Evolutionary conservation across 2,888 invertebrate genomes (phyloP).

Genomic region (Cheiracanthium punctorium): DNA sequence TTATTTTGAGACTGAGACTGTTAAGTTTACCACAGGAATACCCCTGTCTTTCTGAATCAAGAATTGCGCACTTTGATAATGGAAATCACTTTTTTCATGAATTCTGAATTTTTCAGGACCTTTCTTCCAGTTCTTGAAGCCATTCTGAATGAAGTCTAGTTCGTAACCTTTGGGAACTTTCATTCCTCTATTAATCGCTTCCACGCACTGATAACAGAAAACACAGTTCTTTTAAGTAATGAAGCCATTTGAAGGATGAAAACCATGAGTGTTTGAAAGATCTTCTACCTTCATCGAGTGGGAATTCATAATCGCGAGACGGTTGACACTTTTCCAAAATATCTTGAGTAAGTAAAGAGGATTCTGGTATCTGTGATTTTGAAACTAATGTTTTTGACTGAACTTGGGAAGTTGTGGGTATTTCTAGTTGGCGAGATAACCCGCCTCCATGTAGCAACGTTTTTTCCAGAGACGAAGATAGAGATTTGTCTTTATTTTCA

Average conservation of each 20-base stretch:
- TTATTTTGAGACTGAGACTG: not conserved
- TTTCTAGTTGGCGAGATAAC: too few relatives aligned
- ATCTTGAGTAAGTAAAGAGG: too few relatives aligned
- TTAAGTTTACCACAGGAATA: constrained; percentile 2
- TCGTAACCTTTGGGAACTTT: constrained; percentile 23
- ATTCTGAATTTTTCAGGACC: constrained; percentile 22
- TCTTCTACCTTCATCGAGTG: not conserved
- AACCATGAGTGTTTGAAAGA: not conserved
- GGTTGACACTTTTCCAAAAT: not conserved
- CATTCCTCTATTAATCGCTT: too few relatives aligned
- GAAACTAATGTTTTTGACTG: too few relatives aligned
- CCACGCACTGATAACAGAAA: too few relatives aligned
- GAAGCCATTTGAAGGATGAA: not conserved
- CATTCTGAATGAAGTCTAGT: not conserved
- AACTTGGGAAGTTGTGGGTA: too few relatives aligned
- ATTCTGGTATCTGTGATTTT: too few relatives aligned
- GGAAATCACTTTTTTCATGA: constrained; percentile 16
- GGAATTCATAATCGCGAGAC: not conserved
- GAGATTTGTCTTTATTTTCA: not conserved
- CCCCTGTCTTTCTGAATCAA: not conserved
- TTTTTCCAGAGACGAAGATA: too few relatives aligned
- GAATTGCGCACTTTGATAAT: not conserved
- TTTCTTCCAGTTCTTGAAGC: too few relatives aligned
- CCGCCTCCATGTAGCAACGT: too few relatives aligned
- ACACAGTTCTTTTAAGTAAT: not conserved